Conservation (phyloP, 2,113 vertebrate genomes). For the Muntiacus reevesi region DNA sequence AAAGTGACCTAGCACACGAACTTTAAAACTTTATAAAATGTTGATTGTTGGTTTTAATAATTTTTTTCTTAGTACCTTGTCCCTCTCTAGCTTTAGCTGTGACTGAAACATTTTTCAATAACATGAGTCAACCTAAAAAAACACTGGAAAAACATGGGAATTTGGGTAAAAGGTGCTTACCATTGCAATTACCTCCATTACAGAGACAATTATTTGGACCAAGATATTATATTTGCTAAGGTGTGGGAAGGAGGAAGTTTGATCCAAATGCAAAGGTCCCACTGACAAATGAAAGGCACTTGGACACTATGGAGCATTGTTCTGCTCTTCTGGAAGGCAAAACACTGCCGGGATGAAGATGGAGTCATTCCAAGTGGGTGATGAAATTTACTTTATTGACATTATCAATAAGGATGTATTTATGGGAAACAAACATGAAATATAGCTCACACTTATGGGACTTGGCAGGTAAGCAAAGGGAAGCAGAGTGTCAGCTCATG, state of each 20-base stretch:
- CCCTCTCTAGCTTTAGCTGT: neutral
- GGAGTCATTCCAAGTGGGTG: slow-evolving; percentile 59
- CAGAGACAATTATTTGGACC: slow-evolving; percentile 42
- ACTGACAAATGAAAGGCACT: slow-evolving; percentile 41
- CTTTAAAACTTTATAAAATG: neutral
- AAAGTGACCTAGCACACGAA: neutral
- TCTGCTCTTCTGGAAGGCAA: slow-evolving; percentile 51
- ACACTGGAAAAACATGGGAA: neutral
- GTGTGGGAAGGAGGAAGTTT: slow-evolving; percentile 41
- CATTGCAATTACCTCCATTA: neutral
- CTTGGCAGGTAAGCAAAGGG: slow-evolving; percentile 14
- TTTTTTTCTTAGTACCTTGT: neutral
- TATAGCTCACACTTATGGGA: slow-evolving; percentile 4
- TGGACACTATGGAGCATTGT: slow-evolving; percentile 65
- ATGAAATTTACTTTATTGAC: slow-evolving; percentile 70
- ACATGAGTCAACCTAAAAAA: slow-evolving; percentile 34
- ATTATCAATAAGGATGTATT: slow-evolving; percentile 65
- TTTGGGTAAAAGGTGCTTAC: neutral
- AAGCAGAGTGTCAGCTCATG: neutral
- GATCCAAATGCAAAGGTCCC: slow-evolving; percentile 32
- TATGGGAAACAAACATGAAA: slow-evolving; percentile 59
- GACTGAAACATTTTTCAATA: neutral
- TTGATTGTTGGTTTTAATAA: neutral
- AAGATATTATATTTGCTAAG: slow-evolving; percentile 44
- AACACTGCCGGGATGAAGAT: neutral